Percentiles rank a stretch among this genome's conserved stretches.
Conservation (phyloP, 2,888 invertebrate genomes). For the Dryobotodes eremita region DNA sequence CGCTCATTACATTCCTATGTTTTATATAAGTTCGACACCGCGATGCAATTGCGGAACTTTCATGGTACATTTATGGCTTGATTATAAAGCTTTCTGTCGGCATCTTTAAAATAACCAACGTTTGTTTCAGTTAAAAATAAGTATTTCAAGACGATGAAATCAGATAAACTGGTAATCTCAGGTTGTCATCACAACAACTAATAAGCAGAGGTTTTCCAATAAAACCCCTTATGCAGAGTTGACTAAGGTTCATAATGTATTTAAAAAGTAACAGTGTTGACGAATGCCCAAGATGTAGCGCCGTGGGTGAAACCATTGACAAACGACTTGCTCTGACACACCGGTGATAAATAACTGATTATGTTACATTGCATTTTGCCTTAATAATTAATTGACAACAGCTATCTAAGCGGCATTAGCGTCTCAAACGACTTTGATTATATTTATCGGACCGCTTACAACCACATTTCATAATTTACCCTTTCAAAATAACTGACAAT, state of each 20-base stretch:
- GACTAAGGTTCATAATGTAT: constrained; percentile 80
- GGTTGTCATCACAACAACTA: constrained; percentile 86
- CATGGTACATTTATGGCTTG: constrained; percentile 65
- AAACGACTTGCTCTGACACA: constrained; percentile 88
- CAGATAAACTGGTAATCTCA: constrained; percentile 86
- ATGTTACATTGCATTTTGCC: constrained; percentile 88
- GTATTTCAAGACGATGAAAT: constrained; percentile 84
- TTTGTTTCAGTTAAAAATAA: constrained; percentile 82
- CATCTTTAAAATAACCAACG: constrained; percentile 67
- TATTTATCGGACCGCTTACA: constrained; percentile 72
- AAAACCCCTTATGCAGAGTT: constrained; percentile 73
- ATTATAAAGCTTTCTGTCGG: constrained; percentile 64
- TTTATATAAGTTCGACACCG: constrained; percentile 67
- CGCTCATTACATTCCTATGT: constrained; percentile 74
- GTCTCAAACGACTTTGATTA: constrained; percentile 76
- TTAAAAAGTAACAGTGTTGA: constrained; percentile 74
- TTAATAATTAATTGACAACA: constrained; percentile 88
- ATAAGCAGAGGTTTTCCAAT: constrained; percentile 75
- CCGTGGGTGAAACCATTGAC: constrained; percentile 89
- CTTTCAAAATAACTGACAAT: constrained; percentile 78
- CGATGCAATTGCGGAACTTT: constrained; percentile 67
- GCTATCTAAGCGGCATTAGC: constrained; percentile 83
- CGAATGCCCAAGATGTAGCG: constrained; percentile 83
- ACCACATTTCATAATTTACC: constrained; percentile 77
- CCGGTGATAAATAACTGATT: constrained; percentile 90